Evolutionary conservation across 2,888 invertebrate species (phyloP).

Genomic region (Ellobium chinense): DNA sequence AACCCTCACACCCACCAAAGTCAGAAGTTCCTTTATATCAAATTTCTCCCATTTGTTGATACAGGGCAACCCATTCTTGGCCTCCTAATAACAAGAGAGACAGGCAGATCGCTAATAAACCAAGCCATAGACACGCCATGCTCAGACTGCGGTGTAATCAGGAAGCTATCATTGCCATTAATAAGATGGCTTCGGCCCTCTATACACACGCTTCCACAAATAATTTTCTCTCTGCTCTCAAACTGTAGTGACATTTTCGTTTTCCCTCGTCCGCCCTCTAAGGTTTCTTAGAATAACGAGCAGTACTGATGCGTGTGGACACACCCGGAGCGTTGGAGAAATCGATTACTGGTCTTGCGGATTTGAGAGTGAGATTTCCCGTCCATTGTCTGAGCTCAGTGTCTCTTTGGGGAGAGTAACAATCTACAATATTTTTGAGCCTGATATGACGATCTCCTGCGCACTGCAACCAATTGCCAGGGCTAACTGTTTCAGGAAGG

Average conservation of each 20-base stretch:
- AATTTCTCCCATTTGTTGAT: conserved; percentile 12
- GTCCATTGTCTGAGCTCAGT: too few relatives aligned
- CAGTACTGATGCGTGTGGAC: conserved; percentile 20
- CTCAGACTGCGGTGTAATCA: conserved; percentile 2
- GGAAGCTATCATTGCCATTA: conserved; percentile 29
- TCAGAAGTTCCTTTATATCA: too few relatives aligned
- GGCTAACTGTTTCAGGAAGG: too few relatives aligned
- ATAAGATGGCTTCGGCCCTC: conserved; percentile 27
- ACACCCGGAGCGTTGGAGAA: not conserved
- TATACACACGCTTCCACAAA: conserved; percentile 34
- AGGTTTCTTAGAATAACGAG: conserved; percentile 38
- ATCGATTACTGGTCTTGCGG: conserved; percentile 24
- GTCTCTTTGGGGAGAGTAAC: too few relatives aligned
- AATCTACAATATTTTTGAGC: too few relatives aligned
- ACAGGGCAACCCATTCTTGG: not conserved
- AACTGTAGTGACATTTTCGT: conserved; percentile 31
- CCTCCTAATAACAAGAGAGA: conserved; percentile 18
- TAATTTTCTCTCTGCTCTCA: conserved; percentile 32
- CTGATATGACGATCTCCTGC: too few relatives aligned
- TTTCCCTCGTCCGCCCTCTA: conserved; percentile 11
- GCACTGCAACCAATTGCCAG: too few relatives aligned
- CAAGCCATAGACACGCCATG: conserved; percentile 16
- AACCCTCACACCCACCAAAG: too few relatives aligned
- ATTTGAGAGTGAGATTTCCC: too few relatives aligned
- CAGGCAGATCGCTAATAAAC: conserved; percentile 32